Conservation (phyloP, 2,888 invertebrate genomes). For the Pardosa pseudoannulata region DNA sequence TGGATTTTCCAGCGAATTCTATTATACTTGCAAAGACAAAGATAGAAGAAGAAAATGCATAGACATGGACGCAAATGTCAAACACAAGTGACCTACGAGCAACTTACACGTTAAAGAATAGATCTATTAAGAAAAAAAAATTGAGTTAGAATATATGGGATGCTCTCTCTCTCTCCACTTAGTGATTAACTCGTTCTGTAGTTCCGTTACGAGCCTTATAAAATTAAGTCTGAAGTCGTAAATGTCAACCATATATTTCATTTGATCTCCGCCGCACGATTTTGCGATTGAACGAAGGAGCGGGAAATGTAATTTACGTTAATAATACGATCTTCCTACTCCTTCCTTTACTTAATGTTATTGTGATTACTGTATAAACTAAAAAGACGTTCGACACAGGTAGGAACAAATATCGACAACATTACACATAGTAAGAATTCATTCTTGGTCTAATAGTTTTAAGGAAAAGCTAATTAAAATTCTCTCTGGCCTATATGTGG, state of each 20-base stretch:
- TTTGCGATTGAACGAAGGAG: conserved; percentile 18
- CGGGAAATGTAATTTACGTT: conserved; percentile 34
- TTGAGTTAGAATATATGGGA: not conserved
- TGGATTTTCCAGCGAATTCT: too few species aligned
- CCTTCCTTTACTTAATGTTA: conserved; percentile 32
- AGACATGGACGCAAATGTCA: too few species aligned
- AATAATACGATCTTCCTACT: not conserved
- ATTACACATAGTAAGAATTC: not conserved
- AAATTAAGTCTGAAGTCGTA: conserved; percentile 61
- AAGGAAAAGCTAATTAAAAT: conserved; percentile 18
- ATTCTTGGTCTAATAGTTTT: not conserved
- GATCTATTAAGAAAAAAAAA: too few species aligned
- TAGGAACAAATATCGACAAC: not conserved
- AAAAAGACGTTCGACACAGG: not conserved
- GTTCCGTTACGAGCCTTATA: conserved; percentile 33
- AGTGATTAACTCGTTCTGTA: not conserved
- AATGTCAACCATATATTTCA: conserved; percentile 51
- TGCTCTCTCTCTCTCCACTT: conserved; percentile 29
- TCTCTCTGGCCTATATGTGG: not conserved
- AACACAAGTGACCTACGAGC: too few species aligned
- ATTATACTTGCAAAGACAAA: too few species aligned
- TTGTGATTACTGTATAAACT: conserved; percentile 43
- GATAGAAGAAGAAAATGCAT: too few species aligned
- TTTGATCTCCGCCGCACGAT: conserved; percentile 54
- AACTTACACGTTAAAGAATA: too few species aligned